Conservation (phyloP, 2,113 vertebrate species). For the Podiceps cristatus region DNA sequence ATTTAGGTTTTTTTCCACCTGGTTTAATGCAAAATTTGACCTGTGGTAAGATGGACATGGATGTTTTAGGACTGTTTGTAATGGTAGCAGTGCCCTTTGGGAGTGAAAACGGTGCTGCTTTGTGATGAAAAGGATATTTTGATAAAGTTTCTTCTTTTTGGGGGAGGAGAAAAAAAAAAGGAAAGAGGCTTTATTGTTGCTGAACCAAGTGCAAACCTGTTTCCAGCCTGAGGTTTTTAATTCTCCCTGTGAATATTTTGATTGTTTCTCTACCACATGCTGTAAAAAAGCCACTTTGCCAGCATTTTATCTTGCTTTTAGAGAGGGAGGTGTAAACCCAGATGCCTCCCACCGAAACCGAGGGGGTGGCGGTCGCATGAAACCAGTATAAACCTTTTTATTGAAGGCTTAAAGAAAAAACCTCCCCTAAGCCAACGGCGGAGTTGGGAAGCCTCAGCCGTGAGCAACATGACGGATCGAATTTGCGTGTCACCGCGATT, state of each 20-base stretch:
- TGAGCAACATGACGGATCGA: not conserved
- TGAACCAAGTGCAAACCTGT: not conserved
- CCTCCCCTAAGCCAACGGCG: no score
- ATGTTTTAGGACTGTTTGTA: not conserved
- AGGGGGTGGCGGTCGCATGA: not conserved
- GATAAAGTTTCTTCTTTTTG: not conserved
- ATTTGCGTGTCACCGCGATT: not conserved
- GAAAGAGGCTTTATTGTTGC: not conserved
- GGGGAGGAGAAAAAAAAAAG: no score
- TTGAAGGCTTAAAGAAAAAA: not conserved
- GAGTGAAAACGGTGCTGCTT: not conserved
- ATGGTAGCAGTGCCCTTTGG: not conserved
- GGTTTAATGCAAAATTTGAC: not conserved
- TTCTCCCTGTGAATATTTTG: not conserved
- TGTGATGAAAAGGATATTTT: not conserved
- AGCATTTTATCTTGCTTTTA: not conserved
- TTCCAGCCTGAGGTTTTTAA: not conserved
- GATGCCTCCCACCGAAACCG: not conserved
- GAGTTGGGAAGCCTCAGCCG: not conserved
- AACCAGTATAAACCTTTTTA: not conserved
- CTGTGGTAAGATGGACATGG: rapidly evolving
- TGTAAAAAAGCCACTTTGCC: not conserved
- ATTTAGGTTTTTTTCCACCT: no score
- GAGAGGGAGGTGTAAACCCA: not conserved
- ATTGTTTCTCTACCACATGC: not conserved